phyloP scores from a whole-genome alignment of 53 echinoderm and acorn worm genomes.

The Echinometra lucunter region DNA sequence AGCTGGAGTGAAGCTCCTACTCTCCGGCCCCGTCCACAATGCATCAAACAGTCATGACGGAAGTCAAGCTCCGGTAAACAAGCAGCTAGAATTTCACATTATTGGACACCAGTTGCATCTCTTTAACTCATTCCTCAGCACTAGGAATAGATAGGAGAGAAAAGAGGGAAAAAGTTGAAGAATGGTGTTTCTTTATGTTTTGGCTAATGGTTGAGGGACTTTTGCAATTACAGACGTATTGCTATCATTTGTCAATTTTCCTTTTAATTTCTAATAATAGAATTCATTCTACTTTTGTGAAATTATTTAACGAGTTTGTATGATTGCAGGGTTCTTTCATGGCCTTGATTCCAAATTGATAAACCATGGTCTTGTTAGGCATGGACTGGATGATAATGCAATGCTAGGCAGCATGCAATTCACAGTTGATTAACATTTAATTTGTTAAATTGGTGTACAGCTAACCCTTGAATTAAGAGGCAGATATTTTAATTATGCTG shows the following conservation, averaged over 20 bases:
- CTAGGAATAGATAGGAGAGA: not conserved
- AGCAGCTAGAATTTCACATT: conserved; percentile 55
- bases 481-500: not conserved
- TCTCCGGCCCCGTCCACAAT: not conserved
- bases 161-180: not conserved
- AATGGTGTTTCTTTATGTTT: not conserved
- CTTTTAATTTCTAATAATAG: not conserved
- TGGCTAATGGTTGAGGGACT: not conserved
- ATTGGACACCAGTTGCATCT: conserved; percentile 59
- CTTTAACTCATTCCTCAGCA: conserved; percentile 21
- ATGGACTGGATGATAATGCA: not conserved
- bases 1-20: not conserved
- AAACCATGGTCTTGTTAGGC: not conserved
- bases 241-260: not conserved
- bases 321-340: not conserved
- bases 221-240: not conserved
- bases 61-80: conserved; percentile 42
- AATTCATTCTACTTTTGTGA: not conserved
- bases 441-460: not conserved
- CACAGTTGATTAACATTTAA: conserved; percentile 39
- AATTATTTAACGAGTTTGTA: not conserved
- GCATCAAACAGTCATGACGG: conserved; percentile 1
- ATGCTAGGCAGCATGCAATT: not conserved
- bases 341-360: conserved; percentile 17
- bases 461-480: not conserved